These are phyloP conservation scores for Aspidiotus rigidus DNA, from an alignment of 2,888 invertebrate genomes.

Conservation along the genomic window DNA sequence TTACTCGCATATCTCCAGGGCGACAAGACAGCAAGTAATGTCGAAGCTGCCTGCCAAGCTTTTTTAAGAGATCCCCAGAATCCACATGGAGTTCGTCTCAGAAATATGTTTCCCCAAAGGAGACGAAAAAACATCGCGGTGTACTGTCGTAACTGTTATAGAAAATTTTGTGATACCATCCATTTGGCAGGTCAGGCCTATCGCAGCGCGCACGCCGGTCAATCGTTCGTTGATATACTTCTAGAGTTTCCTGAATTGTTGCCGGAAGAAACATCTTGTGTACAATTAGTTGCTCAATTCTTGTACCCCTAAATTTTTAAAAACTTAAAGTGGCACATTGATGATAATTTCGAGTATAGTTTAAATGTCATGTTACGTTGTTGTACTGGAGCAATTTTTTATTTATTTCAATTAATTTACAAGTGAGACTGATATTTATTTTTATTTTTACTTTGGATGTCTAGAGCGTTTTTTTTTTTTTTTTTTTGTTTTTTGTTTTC, in stretches of 20 bases:
- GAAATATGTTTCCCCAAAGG: neutral
- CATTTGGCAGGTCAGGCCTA: neutral
- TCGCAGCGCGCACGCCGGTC: neutral
- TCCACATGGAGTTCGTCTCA: neutral
- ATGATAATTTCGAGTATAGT: no score
- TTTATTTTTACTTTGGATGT: no score
- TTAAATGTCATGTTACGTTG: no score
- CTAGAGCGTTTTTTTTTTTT: no score
- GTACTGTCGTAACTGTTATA: neutral
- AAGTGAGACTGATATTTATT: no score
- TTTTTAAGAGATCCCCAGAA: neutral
- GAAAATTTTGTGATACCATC: neutral
- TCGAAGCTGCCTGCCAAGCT: neutral
- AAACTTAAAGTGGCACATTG: no score
- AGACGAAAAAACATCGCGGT: neutral
- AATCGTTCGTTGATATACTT: neutral
- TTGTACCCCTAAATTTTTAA: neutral
- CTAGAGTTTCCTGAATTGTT: neutral
- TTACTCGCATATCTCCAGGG: neutral
- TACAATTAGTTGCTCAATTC: neutral
- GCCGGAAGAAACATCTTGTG: neutral
- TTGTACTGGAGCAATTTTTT: no score
- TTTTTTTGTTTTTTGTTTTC: no score
- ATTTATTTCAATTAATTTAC: no score
- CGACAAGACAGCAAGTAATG: neutral